Conservation (phyloP, 2,797 vertebrate species). For the Thripadectes ignobilis region DNA sequence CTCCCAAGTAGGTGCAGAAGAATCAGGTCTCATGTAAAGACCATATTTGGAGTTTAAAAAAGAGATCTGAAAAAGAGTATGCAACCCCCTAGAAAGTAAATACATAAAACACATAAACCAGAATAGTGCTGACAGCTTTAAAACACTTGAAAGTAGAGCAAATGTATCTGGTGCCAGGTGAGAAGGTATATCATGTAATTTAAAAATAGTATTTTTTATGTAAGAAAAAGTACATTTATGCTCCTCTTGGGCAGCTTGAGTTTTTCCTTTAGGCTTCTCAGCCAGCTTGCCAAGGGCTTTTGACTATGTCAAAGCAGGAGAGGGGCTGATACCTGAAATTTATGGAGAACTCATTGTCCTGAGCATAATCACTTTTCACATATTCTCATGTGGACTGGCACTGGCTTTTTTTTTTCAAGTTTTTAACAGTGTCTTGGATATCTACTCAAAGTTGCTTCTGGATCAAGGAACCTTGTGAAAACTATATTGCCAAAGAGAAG, state of each 20-base stretch:
- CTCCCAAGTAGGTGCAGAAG: neutral
- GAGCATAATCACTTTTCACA: constrained; percentile 10
- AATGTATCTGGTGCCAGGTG: neutral
- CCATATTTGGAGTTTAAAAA: constrained; percentile 54
- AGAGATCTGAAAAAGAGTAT: constrained; percentile 3
- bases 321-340: neutral
- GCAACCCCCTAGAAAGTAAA: constrained; percentile 45
- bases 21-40: constrained; percentile 25
- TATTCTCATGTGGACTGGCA: neutral
- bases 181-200: constrained; percentile 16
- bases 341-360: constrained; percentile 21
- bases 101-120: constrained; percentile 33
- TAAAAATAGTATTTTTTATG: constrained; percentile 46
- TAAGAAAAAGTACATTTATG: constrained; percentile 37
- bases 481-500: neutral
- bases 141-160: constrained; percentile 41
- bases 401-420: constrained; percentile 12
- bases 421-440: constrained; percentile 27
- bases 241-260: constrained; percentile 9
- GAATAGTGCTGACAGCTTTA: constrained; percentile 57
- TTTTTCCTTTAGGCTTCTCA: constrained; percentile 48
- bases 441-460: neutral
- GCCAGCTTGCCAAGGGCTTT: constrained; percentile 30
- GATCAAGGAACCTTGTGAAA: constrained; percentile 15
- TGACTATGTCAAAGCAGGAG: constrained; percentile 28